Conservation (phyloP, 2,113 vertebrate species). For the Protobothrops mucrosquamatus region DNA sequence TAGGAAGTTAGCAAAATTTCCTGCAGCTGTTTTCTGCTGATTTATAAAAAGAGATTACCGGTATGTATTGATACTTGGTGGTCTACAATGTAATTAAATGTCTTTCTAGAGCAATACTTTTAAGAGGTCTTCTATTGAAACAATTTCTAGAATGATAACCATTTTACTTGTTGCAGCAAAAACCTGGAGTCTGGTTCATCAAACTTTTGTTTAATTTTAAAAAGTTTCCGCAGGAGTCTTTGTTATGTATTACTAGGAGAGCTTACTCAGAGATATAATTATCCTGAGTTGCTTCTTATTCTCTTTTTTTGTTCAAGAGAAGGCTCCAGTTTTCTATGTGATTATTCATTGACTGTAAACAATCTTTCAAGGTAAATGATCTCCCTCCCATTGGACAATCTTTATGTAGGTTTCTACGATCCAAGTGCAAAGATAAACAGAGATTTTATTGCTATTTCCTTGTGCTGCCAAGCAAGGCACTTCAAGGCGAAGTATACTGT, state of each 20-base stretch:
- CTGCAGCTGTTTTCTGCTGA: background rate
- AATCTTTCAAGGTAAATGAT: background rate
- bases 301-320: background rate
- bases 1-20: background rate
- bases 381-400: background rate
- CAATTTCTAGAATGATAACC: background rate
- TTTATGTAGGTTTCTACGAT: background rate
- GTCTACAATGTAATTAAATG: background rate
- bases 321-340: background rate
- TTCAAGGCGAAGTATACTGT: slow-evolving; percentile 32
- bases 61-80: background rate
- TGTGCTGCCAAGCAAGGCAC: slow-evolving; percentile 30
- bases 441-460: slow-evolving; percentile 26
- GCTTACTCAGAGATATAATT: background rate
- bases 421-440: slow-evolving; percentile 4
- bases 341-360: background rate
- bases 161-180: background rate
- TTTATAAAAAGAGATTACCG: background rate
- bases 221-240: background rate
- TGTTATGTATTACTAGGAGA: background rate
- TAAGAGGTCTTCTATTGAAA: background rate
- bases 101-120: background rate
- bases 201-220: background rate
- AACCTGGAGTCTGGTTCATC: background rate
- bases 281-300: background rate